These are phyloP conservation scores for Acipenser oxyrinchus DNA, from an alignment of 2,797 vertebrate genomes.

Conservation along the genomic window DNA sequence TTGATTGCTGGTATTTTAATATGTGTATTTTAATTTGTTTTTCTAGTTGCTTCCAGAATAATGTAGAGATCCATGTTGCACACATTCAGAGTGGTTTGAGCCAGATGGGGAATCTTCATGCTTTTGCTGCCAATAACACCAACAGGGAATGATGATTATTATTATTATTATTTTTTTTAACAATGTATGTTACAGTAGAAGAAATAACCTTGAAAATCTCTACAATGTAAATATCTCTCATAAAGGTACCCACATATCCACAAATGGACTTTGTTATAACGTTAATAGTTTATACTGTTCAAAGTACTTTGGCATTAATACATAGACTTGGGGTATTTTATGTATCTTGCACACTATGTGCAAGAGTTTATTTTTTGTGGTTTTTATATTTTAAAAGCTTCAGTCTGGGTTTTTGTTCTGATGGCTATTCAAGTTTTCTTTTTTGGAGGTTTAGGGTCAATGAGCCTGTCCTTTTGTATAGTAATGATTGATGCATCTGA, in stretches of 20 bases:
- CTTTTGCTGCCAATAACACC: slow-evolving; percentile 94
- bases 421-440: too few relatives aligned
- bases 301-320: too few relatives aligned
- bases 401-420: too few relatives aligned
- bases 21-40: background rate
- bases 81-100: slow-evolving; percentile 98
- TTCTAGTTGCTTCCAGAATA: slow-evolving; percentile 94
- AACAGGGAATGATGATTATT: slow-evolving; percentile 75
- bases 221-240: slow-evolving; percentile 6
- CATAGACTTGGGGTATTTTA: too few relatives aligned
- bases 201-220: background rate
- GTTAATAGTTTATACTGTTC: too few relatives aligned
- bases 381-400: too few relatives aligned
- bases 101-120: slow-evolving; percentile 96
- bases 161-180: slow-evolving; percentile 46
- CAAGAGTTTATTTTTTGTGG: too few relatives aligned
- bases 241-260: background rate
- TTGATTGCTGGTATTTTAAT: background rate
- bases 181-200: slow-evolving; percentile 8
- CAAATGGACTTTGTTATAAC: background rate
- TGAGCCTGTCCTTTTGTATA: too few relatives aligned
- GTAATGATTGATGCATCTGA: too few relatives aligned
- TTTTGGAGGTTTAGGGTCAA: too few relatives aligned
- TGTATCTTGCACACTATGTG: too few relatives aligned
- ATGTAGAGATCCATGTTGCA: slow-evolving; percentile 96